Conservation (phyloP, 2,888 invertebrate genomes). For the Mythimna albipuncta region DNA sequence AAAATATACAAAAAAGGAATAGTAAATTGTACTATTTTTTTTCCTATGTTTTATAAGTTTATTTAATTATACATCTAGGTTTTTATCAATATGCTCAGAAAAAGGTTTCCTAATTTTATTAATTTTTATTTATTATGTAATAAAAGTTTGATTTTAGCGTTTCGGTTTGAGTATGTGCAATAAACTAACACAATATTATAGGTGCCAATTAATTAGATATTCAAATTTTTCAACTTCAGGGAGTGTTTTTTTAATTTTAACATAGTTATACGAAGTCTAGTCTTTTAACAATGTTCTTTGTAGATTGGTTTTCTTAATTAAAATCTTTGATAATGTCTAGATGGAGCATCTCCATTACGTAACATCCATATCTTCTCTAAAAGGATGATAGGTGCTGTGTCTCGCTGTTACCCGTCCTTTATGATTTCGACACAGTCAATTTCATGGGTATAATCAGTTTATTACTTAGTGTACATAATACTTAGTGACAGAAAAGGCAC, state of each 20-base stretch:
- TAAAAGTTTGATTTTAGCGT: constrained; percentile 27
- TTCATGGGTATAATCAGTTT: no score
- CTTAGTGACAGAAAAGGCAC: no score
- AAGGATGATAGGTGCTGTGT: no score
- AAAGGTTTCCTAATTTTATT: constrained; percentile 78
- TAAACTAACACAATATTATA: constrained; percentile 58
- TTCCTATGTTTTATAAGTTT: constrained; percentile 21
- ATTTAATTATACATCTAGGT: constrained; percentile 44
- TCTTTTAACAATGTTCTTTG: constrained; percentile 56
- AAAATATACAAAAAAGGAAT: constrained; percentile 54
- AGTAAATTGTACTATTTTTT: constrained; percentile 4
- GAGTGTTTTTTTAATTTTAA: constrained; percentile 39
- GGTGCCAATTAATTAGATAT: constrained; percentile 61
- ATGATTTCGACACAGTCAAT: no score
- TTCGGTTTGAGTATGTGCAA: constrained; percentile 55
- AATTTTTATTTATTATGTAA: constrained; percentile 57
- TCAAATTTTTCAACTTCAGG: constrained; percentile 37
- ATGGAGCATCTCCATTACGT: no score
- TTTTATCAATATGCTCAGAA: constrained; percentile 74
- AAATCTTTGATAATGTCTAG: no score
- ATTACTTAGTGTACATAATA: no score
- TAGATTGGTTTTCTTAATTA: constrained; percentile 20
- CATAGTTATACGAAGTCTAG: constrained; percentile 65
- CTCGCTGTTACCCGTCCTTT: no score
- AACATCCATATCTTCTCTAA: no score